phyloP scores from a whole-genome alignment of 2,797 vertebrate species.

The Siniperca obscura region DNA sequence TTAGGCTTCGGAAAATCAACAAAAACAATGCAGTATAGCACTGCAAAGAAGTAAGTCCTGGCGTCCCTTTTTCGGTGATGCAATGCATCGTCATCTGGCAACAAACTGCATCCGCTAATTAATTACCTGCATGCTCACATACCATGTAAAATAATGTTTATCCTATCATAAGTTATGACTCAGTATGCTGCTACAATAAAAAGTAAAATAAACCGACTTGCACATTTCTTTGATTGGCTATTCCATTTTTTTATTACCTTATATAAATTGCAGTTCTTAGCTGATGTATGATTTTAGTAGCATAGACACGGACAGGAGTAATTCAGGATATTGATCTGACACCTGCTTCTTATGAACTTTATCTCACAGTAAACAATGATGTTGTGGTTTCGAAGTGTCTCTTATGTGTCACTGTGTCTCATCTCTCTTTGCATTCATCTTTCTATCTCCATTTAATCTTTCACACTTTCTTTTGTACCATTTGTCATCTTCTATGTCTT shows the following conservation, averaged over 20 bases:
- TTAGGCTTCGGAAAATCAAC: neutral
- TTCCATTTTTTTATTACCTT: no score
- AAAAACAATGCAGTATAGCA: neutral
- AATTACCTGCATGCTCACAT: neutral
- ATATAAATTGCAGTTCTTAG: neutral
- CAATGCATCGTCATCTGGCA: neutral
- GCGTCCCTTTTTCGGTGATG: neutral
- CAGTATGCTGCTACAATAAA: neutral
- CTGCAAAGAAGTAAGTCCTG: rapidly evolving
- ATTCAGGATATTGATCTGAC: slow-evolving; percentile 6
- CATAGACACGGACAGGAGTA: neutral
- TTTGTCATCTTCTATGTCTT: slow-evolving; percentile 25
- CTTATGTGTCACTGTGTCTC: neutral
- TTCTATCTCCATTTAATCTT: slow-evolving; percentile 10
- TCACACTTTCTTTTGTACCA: slow-evolving; percentile 33
- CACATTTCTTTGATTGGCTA: no score
- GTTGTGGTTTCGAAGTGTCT: neutral
- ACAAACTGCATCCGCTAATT: neutral
- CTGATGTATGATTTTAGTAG: neutral
- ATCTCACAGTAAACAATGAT: neutral
- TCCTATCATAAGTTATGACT: no score
- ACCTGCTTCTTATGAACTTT: slow-evolving; percentile 1
- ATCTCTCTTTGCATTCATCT: slow-evolving; percentile 2
- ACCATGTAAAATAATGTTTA: neutral
- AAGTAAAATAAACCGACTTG: no score